phyloP scores from a whole-genome alignment of 2,888 invertebrate genomes.

The Ephialtes manifestator region DNA sequence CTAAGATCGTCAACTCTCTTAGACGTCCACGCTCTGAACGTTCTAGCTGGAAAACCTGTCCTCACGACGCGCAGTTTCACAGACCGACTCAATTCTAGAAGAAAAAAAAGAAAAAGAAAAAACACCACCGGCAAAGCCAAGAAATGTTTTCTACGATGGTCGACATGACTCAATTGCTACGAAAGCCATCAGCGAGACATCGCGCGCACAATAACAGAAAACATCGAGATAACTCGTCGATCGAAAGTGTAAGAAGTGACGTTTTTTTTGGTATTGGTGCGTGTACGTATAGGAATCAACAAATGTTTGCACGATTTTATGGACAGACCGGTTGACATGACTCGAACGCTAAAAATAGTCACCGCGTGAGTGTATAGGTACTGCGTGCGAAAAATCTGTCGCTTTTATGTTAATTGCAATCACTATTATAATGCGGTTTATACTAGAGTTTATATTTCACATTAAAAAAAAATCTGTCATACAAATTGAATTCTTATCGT shows the following conservation, averaged over 20 bases:
- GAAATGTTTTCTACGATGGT: slow-evolving; percentile 45
- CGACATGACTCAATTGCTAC: slow-evolving; percentile 62
- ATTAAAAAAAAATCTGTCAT: background rate
- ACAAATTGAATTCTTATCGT: background rate
- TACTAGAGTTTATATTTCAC: background rate
- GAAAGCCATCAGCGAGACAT: slow-evolving; percentile 20
- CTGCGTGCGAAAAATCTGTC: slow-evolving; percentile 78
- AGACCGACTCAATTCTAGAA: slow-evolving; percentile 25
- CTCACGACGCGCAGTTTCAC: slow-evolving; percentile 56
- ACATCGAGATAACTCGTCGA: slow-evolving; percentile 9
- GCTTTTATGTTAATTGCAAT: slow-evolving; percentile 82
- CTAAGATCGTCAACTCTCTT: slow-evolving; percentile 73
- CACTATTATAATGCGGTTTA: slow-evolving; percentile 75
- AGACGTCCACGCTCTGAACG: slow-evolving; percentile 77
- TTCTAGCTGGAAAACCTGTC: slow-evolving; percentile 69
- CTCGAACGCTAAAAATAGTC: slow-evolving; percentile 83
- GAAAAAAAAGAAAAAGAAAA: background rate
- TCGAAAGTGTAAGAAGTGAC: slow-evolving; percentile 33
- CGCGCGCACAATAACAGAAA: slow-evolving; percentile 30
- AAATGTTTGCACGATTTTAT: slow-evolving; percentile 69
- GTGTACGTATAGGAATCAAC: slow-evolving; percentile 9
- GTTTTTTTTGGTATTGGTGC: slow-evolving; percentile 6
- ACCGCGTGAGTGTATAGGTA: slow-evolving; percentile 71
- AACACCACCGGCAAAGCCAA: slow-evolving; percentile 50
- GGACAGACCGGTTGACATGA: slow-evolving; percentile 81